A percentile compares a stretch with the other conserved stretches of the same genome.
These are phyloP conservation scores for Cydia amplana DNA, from an alignment of 1,140 invertebrate genomes.

Conservation along the genomic window DNA sequence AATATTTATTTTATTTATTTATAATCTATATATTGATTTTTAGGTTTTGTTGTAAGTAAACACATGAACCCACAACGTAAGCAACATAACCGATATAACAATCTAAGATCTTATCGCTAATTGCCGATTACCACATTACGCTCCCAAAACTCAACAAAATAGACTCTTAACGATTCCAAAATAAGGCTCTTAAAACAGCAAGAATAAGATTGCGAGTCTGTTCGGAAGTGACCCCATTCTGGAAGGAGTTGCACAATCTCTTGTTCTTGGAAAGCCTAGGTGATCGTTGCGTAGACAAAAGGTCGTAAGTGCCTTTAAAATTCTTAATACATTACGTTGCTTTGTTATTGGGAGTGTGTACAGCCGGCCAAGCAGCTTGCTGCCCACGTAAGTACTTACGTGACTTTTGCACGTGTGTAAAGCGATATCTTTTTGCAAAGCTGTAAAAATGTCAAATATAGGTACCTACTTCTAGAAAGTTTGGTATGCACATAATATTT, in stretches of 20 bases:
- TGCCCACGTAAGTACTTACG: not conserved
- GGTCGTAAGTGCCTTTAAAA: not conserved
- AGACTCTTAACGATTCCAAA: not conserved
- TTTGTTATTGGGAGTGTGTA: not conserved
- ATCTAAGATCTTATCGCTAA: constrained; percentile 2
- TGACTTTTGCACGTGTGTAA: constrained; percentile 10
- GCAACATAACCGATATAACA: not conserved
- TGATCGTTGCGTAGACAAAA: not conserved
- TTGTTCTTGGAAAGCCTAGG: constrained; percentile 37
- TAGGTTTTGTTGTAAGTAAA: not conserved
- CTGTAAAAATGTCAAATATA: not conserved
- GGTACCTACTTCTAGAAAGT: too few relatives aligned
- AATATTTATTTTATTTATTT: too few relatives aligned
- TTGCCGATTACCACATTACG: not conserved
- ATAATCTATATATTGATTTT: not conserved
- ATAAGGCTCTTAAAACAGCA: not conserved
- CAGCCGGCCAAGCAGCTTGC: constrained; percentile 1
- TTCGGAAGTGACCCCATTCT: constrained; percentile 57
- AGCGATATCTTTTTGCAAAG: not conserved
- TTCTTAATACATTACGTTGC: not conserved
- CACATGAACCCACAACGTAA: not conserved
- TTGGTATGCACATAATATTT: too few relatives aligned
- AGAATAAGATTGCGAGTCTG: constrained; percentile 2
- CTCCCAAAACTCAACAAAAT: not conserved
- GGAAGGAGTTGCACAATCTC: constrained; percentile 43